phyloP scores from a whole-genome alignment of 2,888 invertebrate species.

The Melinaea menophilus region DNA sequence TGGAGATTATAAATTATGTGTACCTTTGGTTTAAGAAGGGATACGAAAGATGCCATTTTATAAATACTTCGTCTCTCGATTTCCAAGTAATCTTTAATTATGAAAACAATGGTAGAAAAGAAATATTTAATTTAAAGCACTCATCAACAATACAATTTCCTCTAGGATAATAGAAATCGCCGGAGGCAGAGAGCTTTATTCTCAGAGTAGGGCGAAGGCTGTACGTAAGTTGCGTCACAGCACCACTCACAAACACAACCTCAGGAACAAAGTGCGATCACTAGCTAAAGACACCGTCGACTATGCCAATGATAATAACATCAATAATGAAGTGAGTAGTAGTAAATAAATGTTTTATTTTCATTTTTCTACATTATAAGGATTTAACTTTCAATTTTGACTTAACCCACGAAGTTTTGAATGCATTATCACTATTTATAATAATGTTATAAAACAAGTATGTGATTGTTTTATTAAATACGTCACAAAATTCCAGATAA shows the following conservation, averaged over 20 bases:
- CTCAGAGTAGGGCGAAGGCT: constrained; percentile 88
- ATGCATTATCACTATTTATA: too few relatives aligned
- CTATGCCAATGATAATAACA: constrained; percentile 58
- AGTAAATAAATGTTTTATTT: neutral
- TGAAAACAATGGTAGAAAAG: too few relatives aligned
- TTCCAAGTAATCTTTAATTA: too few relatives aligned
- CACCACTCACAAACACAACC: constrained; percentile 71
- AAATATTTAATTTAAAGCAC: neutral
- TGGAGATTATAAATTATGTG: neutral
- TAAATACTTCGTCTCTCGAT: neutral
- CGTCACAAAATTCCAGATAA: constrained; percentile 52
- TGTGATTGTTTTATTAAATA: too few relatives aligned
- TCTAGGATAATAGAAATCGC: constrained; percentile 81
- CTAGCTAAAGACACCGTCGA: constrained; percentile 62
- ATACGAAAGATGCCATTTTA: neutral
- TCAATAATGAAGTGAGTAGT: constrained; percentile 61
- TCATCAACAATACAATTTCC: constrained; percentile 3
- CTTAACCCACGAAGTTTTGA: too few relatives aligned
- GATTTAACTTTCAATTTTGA: too few relatives aligned
- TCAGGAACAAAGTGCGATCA: constrained; percentile 68
- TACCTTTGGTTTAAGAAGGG: neutral
- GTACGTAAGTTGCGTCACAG: constrained; percentile 82
- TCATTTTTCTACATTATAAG: too few relatives aligned
- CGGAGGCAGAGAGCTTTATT: constrained; percentile 90
- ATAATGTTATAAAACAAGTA: too few relatives aligned